These are phyloP conservation scores for Amphipoea oculea DNA, from an alignment of 2,888 invertebrate genomes.

Conservation along the genomic window DNA sequence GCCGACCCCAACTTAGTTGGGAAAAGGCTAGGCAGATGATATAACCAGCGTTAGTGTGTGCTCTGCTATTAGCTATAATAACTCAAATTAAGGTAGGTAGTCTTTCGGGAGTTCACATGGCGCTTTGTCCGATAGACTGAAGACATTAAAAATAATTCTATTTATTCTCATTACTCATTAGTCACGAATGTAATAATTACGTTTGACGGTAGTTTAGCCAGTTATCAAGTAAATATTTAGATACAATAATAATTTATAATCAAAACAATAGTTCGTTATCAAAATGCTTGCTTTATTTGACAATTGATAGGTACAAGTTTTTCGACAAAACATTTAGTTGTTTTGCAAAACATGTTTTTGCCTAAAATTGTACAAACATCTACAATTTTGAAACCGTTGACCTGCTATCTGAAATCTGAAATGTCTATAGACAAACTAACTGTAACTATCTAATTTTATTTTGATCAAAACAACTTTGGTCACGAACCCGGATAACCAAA, in stretches of 20 bases:
- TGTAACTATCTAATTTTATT: conserved; percentile 3
- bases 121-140: not conserved
- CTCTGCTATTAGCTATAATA: not conserved
- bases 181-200: not conserved
- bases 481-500: not conserved
- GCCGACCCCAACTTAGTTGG: no score
- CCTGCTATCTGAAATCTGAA: conserved; percentile 25
- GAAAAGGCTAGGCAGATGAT: no score
- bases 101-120: not conserved
- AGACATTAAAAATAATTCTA: not conserved
- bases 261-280: conserved; percentile 6
- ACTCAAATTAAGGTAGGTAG: not conserved
- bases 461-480: conserved; percentile 11
- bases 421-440: not conserved
- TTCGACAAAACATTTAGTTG: conserved; percentile 19
- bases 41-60: not conserved
- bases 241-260: not conserved
- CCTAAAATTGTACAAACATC: not conserved
- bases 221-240: conserved; percentile 8
- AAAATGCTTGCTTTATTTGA: not conserved
- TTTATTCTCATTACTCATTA: conserved; percentile 4
- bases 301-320: not conserved
- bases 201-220: not conserved
- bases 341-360: conserved; percentile 31
- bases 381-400: conserved; percentile 10